Evolutionary conservation across 2,113 vertebrate genomes (phyloP).

Genomic region (Epinephelus fuscoguttatus): DNA sequence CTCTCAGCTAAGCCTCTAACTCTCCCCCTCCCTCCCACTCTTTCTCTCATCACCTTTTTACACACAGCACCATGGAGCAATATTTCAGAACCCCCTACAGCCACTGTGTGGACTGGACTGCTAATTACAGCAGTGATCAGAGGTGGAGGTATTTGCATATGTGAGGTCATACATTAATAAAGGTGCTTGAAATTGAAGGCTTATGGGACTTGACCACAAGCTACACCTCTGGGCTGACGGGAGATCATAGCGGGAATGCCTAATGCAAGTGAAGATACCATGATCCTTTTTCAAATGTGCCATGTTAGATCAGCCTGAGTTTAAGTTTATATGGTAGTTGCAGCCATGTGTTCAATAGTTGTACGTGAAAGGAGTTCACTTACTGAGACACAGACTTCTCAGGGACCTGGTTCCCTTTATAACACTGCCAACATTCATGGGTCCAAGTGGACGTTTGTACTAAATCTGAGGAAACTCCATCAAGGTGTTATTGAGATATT

Average conservation of each 20-base stretch:
- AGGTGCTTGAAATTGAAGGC: conserved; percentile 4
- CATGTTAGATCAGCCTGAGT: background rate
- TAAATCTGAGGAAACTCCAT: too few relatives aligned
- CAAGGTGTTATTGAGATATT: too few relatives aligned
- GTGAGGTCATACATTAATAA: conserved; percentile 33
- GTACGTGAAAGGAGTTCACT: too few relatives aligned
- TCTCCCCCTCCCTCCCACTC: background rate
- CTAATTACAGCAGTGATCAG: background rate
- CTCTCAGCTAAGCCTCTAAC: background rate
- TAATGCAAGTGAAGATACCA: background rate
- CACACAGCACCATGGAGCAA: conserved; percentile 9
- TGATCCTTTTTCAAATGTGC: conserved; percentile 2
- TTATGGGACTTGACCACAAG: background rate
- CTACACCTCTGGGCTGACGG: background rate
- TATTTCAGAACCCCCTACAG: background rate
- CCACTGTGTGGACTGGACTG: conserved; percentile 11
- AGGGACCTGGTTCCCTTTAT: too few relatives aligned
- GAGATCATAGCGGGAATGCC: background rate
- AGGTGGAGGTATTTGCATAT: conserved; percentile 2
- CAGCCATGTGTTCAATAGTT: background rate
- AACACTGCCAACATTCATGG: too few relatives aligned
- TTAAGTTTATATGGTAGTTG: background rate
- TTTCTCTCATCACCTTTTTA: background rate
- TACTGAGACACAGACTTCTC: background rate
- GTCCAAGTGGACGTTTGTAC: too few relatives aligned